A percentile compares a stretch with the other conserved stretches of the same genome.
Conservation (phyloP, 2,888 invertebrate genomes). For the Andrena fulva region DNA sequence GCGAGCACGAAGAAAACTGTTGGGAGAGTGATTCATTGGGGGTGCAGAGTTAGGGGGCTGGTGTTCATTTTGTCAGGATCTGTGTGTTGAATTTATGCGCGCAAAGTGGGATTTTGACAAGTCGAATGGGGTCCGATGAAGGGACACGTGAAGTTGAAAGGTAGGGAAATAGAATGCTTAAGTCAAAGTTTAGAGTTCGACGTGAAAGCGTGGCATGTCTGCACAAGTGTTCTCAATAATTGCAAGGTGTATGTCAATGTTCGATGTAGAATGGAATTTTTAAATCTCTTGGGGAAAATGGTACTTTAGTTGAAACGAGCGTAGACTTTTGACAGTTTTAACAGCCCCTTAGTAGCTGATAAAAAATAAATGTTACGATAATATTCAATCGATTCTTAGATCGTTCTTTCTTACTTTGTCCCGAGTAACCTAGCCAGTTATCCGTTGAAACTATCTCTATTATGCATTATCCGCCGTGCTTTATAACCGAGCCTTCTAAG, state of each 20-base stretch:
- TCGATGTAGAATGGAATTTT: not conserved
- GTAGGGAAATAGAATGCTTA: not conserved
- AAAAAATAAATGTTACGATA: slow-evolving; percentile 37
- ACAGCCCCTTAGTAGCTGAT: slow-evolving; percentile 20
- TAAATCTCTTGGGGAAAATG: slow-evolving; percentile 15
- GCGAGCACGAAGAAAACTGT: not conserved
- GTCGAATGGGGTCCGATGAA: not conserved
- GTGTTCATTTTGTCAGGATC: not conserved
- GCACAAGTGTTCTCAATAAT: not conserved
- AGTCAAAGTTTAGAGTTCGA: not conserved
- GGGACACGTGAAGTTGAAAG: not conserved
- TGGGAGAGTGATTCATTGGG: not conserved
- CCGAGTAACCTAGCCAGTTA: slow-evolving; percentile 56
- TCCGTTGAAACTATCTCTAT: slow-evolving; percentile 49
- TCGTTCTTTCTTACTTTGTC: slow-evolving; percentile 24
- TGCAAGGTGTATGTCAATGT: not conserved
- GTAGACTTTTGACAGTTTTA: slow-evolving; percentile 6
- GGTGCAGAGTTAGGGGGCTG: too few species aligned
- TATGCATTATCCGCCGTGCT: slow-evolving; percentile 25
- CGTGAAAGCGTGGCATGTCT: too few species aligned
- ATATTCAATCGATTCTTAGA: slow-evolving; percentile 27
- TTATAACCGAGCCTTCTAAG: slow-evolving; percentile 33
- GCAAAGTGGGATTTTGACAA: not conserved
- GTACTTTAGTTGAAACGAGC: slow-evolving; percentile 27
- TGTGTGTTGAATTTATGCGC: not conserved